Evolutionary conservation across 2,113 vertebrate species (phyloP), one percentile per base, ranked within the genome.

Genomic region (Vimba vimba): DNA sequence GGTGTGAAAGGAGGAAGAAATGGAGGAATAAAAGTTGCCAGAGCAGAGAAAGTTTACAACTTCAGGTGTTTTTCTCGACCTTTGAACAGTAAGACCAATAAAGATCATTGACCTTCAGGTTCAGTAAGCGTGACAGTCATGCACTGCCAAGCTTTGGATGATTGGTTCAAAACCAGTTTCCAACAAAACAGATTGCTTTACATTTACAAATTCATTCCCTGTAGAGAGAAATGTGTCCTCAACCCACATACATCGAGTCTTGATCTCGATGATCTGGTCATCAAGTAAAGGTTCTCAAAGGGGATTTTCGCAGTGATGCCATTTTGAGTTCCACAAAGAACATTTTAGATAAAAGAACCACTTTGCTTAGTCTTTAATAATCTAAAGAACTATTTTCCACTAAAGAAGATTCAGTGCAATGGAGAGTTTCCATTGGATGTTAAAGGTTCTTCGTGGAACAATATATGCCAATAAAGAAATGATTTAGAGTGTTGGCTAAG

Each of bases 41-140:
- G 47, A 68, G 85, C 69, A 82, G 79, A 82, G 82, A 86, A 85
- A 64, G 30, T 87, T 87, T 85, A 82, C 82, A 71, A 64, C 25
- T 78, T 4, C 19, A 77, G 30, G 68, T 81, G 81, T 27, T 45
- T 50, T 76, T 68, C 21, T 30, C 69, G 77, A 84, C 77, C 87
- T 88, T 85, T 86, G 82, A 76, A n/a, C 85, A 36, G 21, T 17
- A 55, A 36, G 33, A 57, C 9, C 36, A 80, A 79, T 71, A 87
- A 87, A 57, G 23, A n/a, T 64, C 81, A 17, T 55, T 85, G 66
- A 81, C 68, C 82, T 85, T 85, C 68, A 66, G 39, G 30, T 81
- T 83, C 33, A 33, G 76, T 64, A 78, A 74, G 77, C 76, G 36
- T 84, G 82, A 59, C 57, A 52, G 74, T 79, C 62, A 68, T 69